phyloP scores from a whole-genome alignment of 2,113 vertebrate genomes.

The Crotalus tigris region DNA sequence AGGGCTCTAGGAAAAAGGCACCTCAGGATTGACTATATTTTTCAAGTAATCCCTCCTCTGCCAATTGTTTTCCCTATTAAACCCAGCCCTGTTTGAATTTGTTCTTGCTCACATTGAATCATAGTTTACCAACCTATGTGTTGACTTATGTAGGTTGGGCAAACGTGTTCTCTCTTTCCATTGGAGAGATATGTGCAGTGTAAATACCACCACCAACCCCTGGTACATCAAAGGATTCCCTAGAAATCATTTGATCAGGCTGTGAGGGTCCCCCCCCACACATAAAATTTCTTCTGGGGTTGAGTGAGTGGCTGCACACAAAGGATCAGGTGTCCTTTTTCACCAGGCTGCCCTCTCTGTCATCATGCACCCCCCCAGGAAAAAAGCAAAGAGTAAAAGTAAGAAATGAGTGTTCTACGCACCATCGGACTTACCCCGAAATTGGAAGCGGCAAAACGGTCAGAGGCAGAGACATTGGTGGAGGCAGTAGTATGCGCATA shows the following conservation, averaged over 20 bases:
- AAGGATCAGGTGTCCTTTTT: conserved; percentile 19
- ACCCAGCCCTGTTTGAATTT: not conserved
- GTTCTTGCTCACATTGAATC: not conserved
- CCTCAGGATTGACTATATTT: fast-evolving
- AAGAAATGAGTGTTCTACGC: conserved; percentile 60
- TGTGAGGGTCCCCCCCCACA: fast-evolving
- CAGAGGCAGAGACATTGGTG: conserved; percentile 95
- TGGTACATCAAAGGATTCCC: not conserved
- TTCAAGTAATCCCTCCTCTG: not conserved
- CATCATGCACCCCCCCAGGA: not conserved
- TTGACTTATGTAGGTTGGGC: not conserved
- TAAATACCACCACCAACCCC: not conserved
- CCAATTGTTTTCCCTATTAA: not conserved
- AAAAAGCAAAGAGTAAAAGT: conserved; percentile 49
- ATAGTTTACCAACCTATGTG: too few species aligned
- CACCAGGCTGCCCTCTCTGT: conserved; percentile 9
- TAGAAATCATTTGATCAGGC: not conserved
- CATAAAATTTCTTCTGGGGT: not conserved
- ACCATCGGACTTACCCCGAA: conserved; percentile 89
- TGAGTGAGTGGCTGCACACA: not conserved
- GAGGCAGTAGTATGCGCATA: conserved; percentile 96
- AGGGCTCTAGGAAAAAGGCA: conserved; percentile 31
- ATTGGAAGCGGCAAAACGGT: conserved; percentile 96
- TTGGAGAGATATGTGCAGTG: not conserved
- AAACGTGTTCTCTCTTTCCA: not conserved